Evolutionary conservation across 2,797 vertebrate species (phyloP), one percentile per base, ranked within the genome.

Genomic region (Geotrypetes seraphini): DNA sequence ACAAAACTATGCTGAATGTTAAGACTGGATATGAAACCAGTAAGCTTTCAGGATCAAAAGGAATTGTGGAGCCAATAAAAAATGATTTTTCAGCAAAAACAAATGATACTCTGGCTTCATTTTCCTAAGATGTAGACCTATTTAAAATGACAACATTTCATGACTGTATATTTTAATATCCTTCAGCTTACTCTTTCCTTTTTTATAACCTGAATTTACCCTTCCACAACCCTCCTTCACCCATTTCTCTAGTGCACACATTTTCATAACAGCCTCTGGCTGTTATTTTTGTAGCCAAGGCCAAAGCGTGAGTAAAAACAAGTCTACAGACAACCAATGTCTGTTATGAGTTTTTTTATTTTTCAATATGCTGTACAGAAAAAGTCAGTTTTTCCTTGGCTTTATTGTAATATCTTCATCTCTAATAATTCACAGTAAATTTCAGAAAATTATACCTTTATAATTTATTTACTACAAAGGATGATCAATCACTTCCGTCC

Each of bases 21-120:
- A 25, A 5, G 10, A 3, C 10, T 17, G 4, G 15, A 57, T 57
- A 57, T 13, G 10, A 36, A 60, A 67, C 39, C 8, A 13, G 12
- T 7, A 25, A 16, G 11, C n/a, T 40, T 41, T 16, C 21, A 27
- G 8, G 15, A 37, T 20, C 11, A 17, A 4, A 12, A 12, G 7
- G 22, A 45, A 16, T 26, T 18, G 3, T 17, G 40, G 14, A 39
- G 37, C 3, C 32, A 34, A 37, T 5, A 32, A 20, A 50, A 3
- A 1, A 33, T 23, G 4, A 10, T 28, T 47, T 40, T 12, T 53
- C 15, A 12, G 6, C 16, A 45, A 9, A 47, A 31, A 35, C 37
- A 34, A 43, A 30, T 14, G 6, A 10, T 25, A 10, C 10, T 25
- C 11, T 22, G 19, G 3, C 5, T 4, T 41, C 14, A 3, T 5